Conservation (phyloP, 2,797 vertebrate genomes). For the Chanos chanos region DNA sequence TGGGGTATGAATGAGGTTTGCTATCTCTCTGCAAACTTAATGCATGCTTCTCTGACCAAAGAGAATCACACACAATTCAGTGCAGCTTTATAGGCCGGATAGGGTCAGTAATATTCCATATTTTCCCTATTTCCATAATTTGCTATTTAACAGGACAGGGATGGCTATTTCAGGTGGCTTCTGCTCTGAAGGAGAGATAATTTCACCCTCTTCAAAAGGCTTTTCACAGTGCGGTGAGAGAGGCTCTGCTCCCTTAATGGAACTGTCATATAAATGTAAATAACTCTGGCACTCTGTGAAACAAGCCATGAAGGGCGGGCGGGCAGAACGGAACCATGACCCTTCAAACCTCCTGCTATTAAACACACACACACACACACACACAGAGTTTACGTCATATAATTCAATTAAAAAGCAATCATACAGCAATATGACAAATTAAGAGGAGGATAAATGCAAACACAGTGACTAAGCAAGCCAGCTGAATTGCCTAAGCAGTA, state of each 20-base stretch:
- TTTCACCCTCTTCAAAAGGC: constrained; percentile 41
- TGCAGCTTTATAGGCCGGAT: constrained; percentile 32
- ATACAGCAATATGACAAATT: no score
- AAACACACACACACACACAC: neutral
- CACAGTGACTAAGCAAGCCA: no score
- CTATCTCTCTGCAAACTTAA: constrained; percentile 1
- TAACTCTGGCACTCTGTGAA: constrained; percentile 29
- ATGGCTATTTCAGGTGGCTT: constrained; percentile 33
- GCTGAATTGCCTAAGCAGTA: no score
- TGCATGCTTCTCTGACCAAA: constrained; percentile 29
- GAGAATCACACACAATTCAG: constrained; percentile 43
- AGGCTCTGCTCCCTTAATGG: constrained; percentile 27
- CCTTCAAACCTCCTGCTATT: constrained; percentile 4
- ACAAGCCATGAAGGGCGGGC: constrained; percentile 41
- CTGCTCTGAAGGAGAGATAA: constrained; percentile 21
- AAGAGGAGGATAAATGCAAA: no score
- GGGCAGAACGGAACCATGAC: constrained; percentile 15
- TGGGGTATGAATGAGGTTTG: neutral
- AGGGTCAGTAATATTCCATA: constrained; percentile 39
- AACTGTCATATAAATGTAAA: constrained; percentile 39
- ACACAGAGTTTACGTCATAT: neutral
- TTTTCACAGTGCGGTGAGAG: constrained; percentile 26
- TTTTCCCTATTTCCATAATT: constrained; percentile 40
- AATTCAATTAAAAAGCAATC: neutral
- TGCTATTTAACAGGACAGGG: constrained; percentile 34